Evolutionary conservation across 2,113 vertebrate genomes (phyloP).

Genomic region (Centrocercus urophasianus): DNA sequence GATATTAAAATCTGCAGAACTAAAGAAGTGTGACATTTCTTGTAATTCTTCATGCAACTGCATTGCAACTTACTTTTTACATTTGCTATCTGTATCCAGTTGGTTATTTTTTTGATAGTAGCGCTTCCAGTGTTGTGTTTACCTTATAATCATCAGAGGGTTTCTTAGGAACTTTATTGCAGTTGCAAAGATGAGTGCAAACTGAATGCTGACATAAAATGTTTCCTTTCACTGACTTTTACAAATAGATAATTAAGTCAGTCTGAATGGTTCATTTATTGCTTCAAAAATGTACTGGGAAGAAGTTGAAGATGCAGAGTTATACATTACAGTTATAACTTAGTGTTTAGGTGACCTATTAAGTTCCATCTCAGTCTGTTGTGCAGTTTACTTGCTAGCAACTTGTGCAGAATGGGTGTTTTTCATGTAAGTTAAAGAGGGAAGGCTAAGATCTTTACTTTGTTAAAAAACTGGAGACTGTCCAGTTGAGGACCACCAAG

Average conservation of each 20-base stretch:
- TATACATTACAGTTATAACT: not conserved
- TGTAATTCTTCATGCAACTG: not conserved
- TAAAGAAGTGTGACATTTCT: not conserved
- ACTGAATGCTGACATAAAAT: not conserved
- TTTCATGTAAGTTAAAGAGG: not conserved
- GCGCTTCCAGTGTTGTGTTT: not conserved
- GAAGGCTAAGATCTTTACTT: not conserved
- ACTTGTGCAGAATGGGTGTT: not conserved
- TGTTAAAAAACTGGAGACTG: not conserved
- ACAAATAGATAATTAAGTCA: not conserved
- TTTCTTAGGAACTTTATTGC: not conserved
- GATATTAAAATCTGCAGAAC: not conserved
- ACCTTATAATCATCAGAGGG: not conserved
- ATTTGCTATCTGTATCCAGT: not conserved
- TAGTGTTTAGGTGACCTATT: not conserved
- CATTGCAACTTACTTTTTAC: not conserved
- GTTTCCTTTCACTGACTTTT: not conserved
- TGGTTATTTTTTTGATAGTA: not conserved
- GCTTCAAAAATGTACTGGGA: not conserved
- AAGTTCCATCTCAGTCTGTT: not conserved
- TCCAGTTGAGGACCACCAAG: not conserved
- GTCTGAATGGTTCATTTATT: not conserved
- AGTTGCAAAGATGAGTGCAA: not conserved
- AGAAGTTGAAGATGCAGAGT: not conserved
- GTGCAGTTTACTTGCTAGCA: not conserved